Evolutionary conservation across 1,140 invertebrate genomes (phyloP), one percentile per base, ranked within the genome.

Genomic region (Heliconius himera): DNA sequence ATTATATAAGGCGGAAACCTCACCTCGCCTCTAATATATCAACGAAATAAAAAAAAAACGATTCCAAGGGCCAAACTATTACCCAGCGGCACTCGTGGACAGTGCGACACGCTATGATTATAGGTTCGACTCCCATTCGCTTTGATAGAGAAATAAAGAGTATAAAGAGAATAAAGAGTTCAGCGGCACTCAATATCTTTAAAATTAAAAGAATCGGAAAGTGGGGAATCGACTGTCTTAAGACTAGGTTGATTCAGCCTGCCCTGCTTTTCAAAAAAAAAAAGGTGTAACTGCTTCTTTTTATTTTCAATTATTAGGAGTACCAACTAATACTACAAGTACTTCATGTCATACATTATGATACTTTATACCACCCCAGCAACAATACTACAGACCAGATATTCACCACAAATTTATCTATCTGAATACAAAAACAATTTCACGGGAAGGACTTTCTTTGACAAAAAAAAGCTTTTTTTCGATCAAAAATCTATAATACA

Each of bases 391-490:
- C 36, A 60, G 29, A 81, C 73, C 81, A 78, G 2, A 41, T 20
- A 56, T 71, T 71, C 77, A 80, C 70, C 70, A 16, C 83, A 83
- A 87, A 84, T 86, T 87, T 84, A 85, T 83, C 82, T 81, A 82
- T n/a, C 74, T 81, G 81, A 84, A 78, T 78, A 81, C 46, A 78
- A 79, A 82, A 83, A 80, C 71, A 77, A 80, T 80, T 80, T 80
- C 74, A 88, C 86, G 87, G 85, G 81, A 84, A 83, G 83, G 83
- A 84, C 83, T 79, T 81, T 78, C 80, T 77, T 78, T 54, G 26
- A 80, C 76, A 79, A 79, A 81, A 78, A n/a, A 72, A 49, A 74
- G 49, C 33, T 54, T 83, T 84, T 88, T 84, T 84, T 82, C 79
- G 73, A 86, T 16, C 13, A 76, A 78, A 80, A 77, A 73, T 70